Evolutionary conservation across 2,113 vertebrate genomes (phyloP).

Genomic region (Seriola quinqueradiata): DNA sequence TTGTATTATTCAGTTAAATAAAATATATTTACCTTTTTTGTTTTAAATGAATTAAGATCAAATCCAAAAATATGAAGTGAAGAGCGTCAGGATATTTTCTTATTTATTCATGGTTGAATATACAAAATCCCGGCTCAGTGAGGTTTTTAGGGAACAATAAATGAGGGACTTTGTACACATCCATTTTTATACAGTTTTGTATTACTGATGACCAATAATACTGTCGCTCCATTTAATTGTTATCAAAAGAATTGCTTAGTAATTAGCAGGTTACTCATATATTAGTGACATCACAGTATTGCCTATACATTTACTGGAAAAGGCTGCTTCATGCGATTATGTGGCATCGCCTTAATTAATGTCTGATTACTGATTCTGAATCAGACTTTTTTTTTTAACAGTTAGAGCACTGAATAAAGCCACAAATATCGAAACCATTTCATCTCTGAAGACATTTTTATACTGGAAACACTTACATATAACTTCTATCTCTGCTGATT

Average conservation of each 20-base stretch:
- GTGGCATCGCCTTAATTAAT: neutral
- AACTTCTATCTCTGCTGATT: neutral
- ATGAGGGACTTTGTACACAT: constrained; percentile 72
- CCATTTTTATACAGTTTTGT: constrained; percentile 70
- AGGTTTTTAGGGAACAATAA: constrained; percentile 61
- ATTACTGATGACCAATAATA: constrained; percentile 37
- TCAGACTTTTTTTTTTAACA: neutral
- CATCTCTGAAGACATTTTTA: constrained; percentile 1
- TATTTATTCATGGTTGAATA: constrained; percentile 74
- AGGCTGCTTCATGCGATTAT: constrained; percentile 6
- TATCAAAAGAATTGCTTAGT: constrained; percentile 10
- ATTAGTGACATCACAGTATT: constrained; percentile 40
- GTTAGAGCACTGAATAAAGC: constrained; percentile 33
- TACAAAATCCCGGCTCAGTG: constrained; percentile 49
- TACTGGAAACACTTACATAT: constrained; percentile 36
- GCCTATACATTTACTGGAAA: constrained; percentile 23
- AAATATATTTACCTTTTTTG: constrained; percentile 50
- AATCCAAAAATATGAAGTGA: constrained; percentile 46
- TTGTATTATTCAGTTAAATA: constrained; percentile 45
- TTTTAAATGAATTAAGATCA: constrained; percentile 53
- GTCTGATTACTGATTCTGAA: constrained; percentile 11
- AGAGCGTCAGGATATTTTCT: constrained; percentile 34
- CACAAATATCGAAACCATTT: constrained; percentile 29
- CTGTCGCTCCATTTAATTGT: constrained; percentile 9
- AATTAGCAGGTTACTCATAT: constrained; percentile 18